Base-by-base conservation (phyloP, 2,113 vertebrate species). In the Xenopus laevis region DNA sequence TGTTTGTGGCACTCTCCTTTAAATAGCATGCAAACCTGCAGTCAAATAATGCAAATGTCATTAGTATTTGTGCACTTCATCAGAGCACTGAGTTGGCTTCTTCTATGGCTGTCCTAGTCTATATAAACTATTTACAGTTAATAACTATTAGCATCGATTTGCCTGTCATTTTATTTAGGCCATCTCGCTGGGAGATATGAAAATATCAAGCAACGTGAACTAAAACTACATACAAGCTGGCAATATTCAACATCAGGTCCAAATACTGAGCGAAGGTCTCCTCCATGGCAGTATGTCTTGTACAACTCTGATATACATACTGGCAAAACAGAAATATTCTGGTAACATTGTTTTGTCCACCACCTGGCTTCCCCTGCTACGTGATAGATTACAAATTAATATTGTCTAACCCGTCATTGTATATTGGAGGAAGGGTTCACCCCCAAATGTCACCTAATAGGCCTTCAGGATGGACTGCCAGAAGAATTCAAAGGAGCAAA, bases 1-100 rank as follows among this genome's bases (percentile, higher is more conserved):
- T 86, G 84, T 83, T 83, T 62, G 79, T 83, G 12, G 81, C 57
- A 0, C 84, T 88, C 64, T 92, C 90, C 82, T 91, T 91, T 74
- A 91, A 82, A 69, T 87, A 65, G 61, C 89, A 92, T 69, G 84
- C 77, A 83, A 91, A 91, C 83, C 89, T 92, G 65, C 81, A 12
- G 11, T 47, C 20, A 11, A 20, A 44, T 50, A 2, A 55, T 30
- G 40, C 7, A 16, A 33, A 2, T 40, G 17, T n/a, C 5, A 4
- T 55, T 7, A 55, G 16, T 55, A 9, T 16, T 5, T 16, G 23
- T 27, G 23, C 23, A 15, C 16, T 1, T 2, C 7, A n/a, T 55
- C 17, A 55, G 33, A 4, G 33, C 47, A 50, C 1, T 13, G 47
- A 13, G 8, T 2, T 12, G 15, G 47, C 47, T 10, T 50, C 15